Base-by-base conservation (phyloP, 2,113 vertebrate genomes). In the Indicator maculatus region DNA sequence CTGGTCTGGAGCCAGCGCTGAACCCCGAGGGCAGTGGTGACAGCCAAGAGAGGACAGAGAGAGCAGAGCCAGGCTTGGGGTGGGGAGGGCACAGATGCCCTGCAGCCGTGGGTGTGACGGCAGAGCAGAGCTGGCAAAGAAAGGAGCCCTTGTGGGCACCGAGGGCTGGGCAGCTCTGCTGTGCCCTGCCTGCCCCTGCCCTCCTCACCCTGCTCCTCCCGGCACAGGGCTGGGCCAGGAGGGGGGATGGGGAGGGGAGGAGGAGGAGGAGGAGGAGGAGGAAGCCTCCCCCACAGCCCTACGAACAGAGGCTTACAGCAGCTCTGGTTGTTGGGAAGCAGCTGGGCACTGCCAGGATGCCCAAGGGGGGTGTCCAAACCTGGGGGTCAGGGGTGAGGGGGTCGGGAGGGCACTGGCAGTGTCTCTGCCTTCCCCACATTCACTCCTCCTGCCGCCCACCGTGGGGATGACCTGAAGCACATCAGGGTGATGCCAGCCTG, bases 401-500 rank as follows among this genome's bases (percentile, higher is more conserved):
- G 5, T 24, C 23, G 50, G 39, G 61, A 15, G 66, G 30, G 11
- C 11, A 24, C 39, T 14, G 14, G 3, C 36, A 9, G 70, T 4
- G 1, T 21, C 56, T 65, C n/a, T 59, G 12, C 38, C 23, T 39
- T 58, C 23, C 76, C 55, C 4, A 0, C 4, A 2, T 23, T 16
- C 47, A 3, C 21, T 55, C 39, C 3, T 6, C 39, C 17, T 52
- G 50, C 21, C 12, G 12, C 24, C 50, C 50, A 24, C 50, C 50
- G 15, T 47, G 14, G 9, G 21, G 41, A 44, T 36, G 36, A 36
- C 36, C 36, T 36, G 36, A 36, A 52, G 64, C 41, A 36, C 16
- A 1, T 0, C 18, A 2, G 70, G 0, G 18, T 1, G 11, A 20
- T 1, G 17, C 15, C 19, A 27, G 41, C 13, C n/a, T 2, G 6